These are phyloP conservation scores for Drosophila mayri DNA, from an alignment of 1,140 invertebrate genomes.

Conservation along the genomic window DNA sequence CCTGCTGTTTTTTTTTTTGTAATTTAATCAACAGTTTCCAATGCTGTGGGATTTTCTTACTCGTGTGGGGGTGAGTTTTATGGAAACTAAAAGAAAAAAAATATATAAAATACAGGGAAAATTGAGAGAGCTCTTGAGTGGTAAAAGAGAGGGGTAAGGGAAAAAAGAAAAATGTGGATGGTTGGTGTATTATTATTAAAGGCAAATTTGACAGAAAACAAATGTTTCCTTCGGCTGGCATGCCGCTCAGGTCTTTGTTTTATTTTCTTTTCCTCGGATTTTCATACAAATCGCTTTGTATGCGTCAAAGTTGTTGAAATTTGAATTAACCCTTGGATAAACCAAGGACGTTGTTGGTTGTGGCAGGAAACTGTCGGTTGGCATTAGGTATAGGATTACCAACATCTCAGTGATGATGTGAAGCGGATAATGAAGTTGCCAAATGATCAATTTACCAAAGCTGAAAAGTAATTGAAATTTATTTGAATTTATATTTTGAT, in stretches of 20 bases:
- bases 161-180: conserved; percentile 58
- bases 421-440: conserved; percentile 18
- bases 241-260: conserved; percentile 35
- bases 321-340: conserved; percentile 51
- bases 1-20: conserved; percentile 31
- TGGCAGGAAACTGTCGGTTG: conserved; percentile 40
- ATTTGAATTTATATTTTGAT: conserved; percentile 10
- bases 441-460: conserved; percentile 18
- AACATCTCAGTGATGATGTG: background rate
- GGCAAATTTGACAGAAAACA: conserved; percentile 82
- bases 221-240: conserved; percentile 58
- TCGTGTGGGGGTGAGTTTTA: conserved; percentile 46
- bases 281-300: conserved; percentile 59
- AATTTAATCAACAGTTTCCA: conserved; percentile 79
- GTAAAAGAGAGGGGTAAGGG: background rate
- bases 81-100: conserved; percentile 27
- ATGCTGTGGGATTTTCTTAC: conserved; percentile 36
- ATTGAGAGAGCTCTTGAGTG: conserved; percentile 9
- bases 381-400: conserved; percentile 30
- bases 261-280: conserved; percentile 39
- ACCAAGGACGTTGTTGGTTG: conserved; percentile 27
- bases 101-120: conserved; percentile 19
- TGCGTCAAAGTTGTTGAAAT: conserved; percentile 71
- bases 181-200: conserved; percentile 78
- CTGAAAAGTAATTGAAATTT: conserved; percentile 4